These are phyloP conservation scores for Drosophila percnosoma DNA, from an alignment of 2,888 invertebrate species.

Conservation along the genomic window DNA sequence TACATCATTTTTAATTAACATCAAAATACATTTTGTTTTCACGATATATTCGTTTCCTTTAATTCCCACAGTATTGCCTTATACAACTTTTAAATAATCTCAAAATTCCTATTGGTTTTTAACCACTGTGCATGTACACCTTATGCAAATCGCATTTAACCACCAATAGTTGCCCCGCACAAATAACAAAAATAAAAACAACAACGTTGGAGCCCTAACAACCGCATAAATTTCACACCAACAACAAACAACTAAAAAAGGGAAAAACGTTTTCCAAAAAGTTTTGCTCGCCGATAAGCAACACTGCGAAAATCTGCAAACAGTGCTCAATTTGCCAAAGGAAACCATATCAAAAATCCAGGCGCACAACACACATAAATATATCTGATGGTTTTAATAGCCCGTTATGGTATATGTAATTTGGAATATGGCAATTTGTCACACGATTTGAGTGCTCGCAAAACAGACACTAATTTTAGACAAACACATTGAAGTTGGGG, in stretches of 20 bases:
- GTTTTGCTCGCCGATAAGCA: slow-evolving; percentile 48
- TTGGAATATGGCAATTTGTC: slow-evolving; percentile 65
- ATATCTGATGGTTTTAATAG: slow-evolving; percentile 12
- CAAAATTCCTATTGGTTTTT: not conserved
- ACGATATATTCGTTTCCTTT: no score
- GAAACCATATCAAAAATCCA: slow-evolving; percentile 27
- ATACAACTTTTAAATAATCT: not conserved
- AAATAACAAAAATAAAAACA: slow-evolving; percentile 20
- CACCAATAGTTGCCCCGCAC: slow-evolving; percentile 43
- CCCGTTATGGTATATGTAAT: slow-evolving; percentile 16
- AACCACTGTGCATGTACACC: slow-evolving; percentile 42
- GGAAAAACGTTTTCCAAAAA: slow-evolving; percentile 25
- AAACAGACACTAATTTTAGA: slow-evolving; percentile 40
- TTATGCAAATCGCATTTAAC: slow-evolving; percentile 44
- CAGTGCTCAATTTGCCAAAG: slow-evolving; percentile 20
- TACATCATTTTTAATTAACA: no score
- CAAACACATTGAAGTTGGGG: slow-evolving; percentile 26
- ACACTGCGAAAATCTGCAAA: slow-evolving; percentile 23
- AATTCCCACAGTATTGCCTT: not conserved
- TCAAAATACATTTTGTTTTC: no score
- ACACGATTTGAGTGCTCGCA: slow-evolving; percentile 57
- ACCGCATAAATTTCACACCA: slow-evolving; percentile 78
- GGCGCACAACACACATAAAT: slow-evolving; percentile 32
- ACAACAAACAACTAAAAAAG: slow-evolving; percentile 25
- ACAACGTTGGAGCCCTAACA: slow-evolving; percentile 68